Evolutionary conservation across 2,113 vertebrate species (phyloP), one percentile per base, ranked within the genome.

Genomic region (Barbus barbus): DNA sequence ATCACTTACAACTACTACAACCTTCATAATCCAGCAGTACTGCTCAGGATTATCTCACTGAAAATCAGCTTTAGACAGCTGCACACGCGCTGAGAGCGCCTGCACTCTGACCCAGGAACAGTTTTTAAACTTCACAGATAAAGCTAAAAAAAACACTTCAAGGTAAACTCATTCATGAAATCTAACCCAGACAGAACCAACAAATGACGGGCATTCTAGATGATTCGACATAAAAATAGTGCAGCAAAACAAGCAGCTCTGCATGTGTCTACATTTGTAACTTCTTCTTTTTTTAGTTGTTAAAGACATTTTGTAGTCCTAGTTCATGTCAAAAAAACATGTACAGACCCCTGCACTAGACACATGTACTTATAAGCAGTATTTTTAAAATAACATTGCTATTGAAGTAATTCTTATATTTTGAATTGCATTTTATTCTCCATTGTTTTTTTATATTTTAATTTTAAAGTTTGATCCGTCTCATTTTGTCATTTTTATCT

Each of bases 1-100:
- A 93, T 90, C 91, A 92, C 86, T 88, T 84, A 92, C 87, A 92
- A 91, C 90, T 90, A 93, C 88, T 91, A 92, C 91, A 89, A 91
- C 90, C 90, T 91, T 90, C 82, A 90, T 92, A 93, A 93, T 93
- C 91, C 91, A 92, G 86, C 82, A 83, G 86, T 81, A 83, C 63
- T 86, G 85, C 31, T 89, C 72, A 87, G 91, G 92, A 94, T 92
- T 93, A 93, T 92, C 88, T 92, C 87, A 90, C 85, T 90, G 89
- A 90, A 94, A 92, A 92, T 92, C 86, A 92, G 87, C 84, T 92
- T 91, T 90, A 87, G 87, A 86, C 81, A 76, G 86, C 84, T 75
- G 71, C 87, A 76, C 76, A 79, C 14, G 22, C 22, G 1, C 58
- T 41, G 14, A 20, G 82, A 53, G 46, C 31, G 1, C 9, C 73